Evolutionary conservation across 1,140 invertebrate genomes (phyloP).

Genomic region (Cotesia glomerata): DNA sequence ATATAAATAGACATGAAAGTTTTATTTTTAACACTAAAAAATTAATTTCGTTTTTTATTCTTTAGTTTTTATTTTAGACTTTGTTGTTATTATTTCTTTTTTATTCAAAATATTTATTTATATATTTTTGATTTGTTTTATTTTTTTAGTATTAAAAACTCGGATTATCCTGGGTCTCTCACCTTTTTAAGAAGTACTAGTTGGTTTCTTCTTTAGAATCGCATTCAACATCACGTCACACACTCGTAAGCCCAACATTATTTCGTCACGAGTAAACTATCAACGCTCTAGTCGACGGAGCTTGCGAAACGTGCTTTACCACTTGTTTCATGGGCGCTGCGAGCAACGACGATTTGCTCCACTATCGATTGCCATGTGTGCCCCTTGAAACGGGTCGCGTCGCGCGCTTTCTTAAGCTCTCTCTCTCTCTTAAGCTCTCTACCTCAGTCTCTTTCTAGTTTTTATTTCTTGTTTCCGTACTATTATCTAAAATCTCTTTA

Average conservation of each 20-base stretch:
- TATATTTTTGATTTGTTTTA: neutral
- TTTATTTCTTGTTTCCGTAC: neutral
- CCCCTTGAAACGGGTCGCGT: slow-evolving; percentile 22
- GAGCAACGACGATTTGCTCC: slow-evolving; percentile 44
- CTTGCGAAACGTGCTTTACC: slow-evolving; percentile 44
- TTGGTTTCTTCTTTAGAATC: slow-evolving; percentile 30
- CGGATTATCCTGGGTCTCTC: slow-evolving; percentile 13
- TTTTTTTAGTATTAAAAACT: neutral
- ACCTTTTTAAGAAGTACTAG: slow-evolving; percentile 46
- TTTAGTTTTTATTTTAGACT: neutral
- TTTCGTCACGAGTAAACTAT: slow-evolving; percentile 34
- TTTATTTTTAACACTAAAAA: too few species aligned
- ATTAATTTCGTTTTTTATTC: too few species aligned
- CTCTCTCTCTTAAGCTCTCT: neutral
- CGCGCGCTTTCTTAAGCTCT: slow-evolving; percentile 15
- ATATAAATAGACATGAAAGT: too few species aligned
- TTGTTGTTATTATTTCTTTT: neutral
- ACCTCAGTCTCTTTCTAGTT: neutral
- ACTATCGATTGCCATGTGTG: slow-evolving; percentile 50
- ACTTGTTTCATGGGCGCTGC: slow-evolving; percentile 52
- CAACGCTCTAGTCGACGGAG: slow-evolving; percentile 29
- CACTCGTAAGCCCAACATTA: slow-evolving; percentile 39
- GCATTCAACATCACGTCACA: slow-evolving; percentile 37
- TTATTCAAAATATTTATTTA: neutral
- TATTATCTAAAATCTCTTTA: neutral